Evolutionary conservation across 2,888 invertebrate genomes (phyloP).

Genomic region (Terebella lapidaria): DNA sequence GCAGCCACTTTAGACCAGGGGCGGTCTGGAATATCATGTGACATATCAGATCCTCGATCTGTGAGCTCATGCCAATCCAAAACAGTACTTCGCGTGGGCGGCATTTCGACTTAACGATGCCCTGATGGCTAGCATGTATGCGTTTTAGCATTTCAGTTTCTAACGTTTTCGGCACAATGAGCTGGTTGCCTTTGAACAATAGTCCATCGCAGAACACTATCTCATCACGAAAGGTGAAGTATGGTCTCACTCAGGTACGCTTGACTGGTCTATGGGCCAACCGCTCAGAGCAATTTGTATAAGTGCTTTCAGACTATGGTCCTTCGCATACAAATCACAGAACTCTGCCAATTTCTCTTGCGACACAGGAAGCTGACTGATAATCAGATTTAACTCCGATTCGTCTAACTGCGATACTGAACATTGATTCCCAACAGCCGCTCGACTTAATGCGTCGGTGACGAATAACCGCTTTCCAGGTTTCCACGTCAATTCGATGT

Average conservation of each 20-base stretch:
- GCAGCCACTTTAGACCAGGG: neutral
- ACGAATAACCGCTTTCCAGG: neutral
- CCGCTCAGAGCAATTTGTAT: neutral
- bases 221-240: neutral
- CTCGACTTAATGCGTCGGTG: neutral
- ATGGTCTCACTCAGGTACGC: neutral
- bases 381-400: neutral
- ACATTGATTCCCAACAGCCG: neutral
- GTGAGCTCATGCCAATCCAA: neutral
- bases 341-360: neutral
- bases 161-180: neutral
- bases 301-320: neutral
- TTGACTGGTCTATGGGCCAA: neutral
- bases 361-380: neutral
- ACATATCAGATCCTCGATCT: slow-evolving; percentile 1
- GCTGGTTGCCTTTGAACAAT: neutral
- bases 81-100: neutral
- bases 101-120: neutral
- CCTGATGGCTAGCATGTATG: neutral
- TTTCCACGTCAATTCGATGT: neutral
- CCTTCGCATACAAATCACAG: neutral
- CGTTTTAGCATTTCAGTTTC: neutral
- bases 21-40: neutral
- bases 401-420: neutral
- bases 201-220: neutral